These are phyloP conservation scores for Anthrax anthrax DNA, from an alignment of 2,888 invertebrate genomes.

Conservation along the genomic window DNA sequence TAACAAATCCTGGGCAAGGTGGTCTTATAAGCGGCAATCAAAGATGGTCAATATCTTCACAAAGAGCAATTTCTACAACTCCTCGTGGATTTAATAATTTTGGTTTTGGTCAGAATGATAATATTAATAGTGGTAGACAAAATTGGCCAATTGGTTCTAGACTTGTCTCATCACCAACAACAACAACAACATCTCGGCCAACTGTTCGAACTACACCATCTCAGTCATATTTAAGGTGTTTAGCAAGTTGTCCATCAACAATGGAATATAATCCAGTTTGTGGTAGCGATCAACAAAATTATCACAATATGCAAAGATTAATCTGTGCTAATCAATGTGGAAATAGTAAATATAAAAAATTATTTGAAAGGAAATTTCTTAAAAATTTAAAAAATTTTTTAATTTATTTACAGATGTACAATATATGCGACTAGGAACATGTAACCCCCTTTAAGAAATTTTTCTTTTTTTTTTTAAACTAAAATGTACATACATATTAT, in stretches of 20 bases:
- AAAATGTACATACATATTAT: no score
- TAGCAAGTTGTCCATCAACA: constrained; percentile 21
- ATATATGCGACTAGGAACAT: background rate
- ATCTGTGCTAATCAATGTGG: constrained; percentile 27
- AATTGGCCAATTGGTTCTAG: background rate
- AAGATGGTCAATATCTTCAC: background rate
- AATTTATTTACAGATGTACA: background rate
- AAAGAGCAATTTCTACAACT: background rate
- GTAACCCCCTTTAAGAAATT: background rate
- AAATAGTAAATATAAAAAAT: constrained; percentile 17
- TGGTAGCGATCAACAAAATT: constrained; percentile 24
- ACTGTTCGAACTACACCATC: constrained; percentile 9
- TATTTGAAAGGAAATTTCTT: background rate
- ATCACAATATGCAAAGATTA: constrained; percentile 23
- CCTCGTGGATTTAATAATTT: background rate
- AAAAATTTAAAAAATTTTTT: background rate
- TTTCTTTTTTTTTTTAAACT: no score
- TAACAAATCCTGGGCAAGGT: background rate
- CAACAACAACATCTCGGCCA: constrained; percentile 7
- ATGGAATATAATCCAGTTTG: constrained; percentile 32
- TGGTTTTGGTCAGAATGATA: background rate
- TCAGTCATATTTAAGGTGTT: constrained; percentile 17
- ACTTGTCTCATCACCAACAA: background rate
- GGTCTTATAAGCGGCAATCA: background rate
- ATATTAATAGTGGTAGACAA: background rate